Evolutionary conservation across 2,797 vertebrate genomes (phyloP).

Genomic region (Chaunax sp.): DNA sequence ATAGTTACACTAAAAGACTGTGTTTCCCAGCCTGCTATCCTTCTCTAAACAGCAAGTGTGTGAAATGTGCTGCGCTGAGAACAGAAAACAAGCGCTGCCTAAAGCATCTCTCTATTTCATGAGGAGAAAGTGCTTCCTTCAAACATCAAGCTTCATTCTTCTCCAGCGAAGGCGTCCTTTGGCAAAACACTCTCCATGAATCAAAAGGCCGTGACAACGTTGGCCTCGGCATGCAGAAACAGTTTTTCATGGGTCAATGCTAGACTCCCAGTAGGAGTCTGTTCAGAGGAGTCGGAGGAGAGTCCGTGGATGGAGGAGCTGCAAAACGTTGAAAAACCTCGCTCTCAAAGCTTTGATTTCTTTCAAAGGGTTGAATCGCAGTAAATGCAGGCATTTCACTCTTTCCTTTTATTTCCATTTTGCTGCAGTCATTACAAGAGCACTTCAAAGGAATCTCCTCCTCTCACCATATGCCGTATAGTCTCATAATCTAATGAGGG

Average conservation of each 20-base stretch:
- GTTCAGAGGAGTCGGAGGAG: constrained; percentile 24
- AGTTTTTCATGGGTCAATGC: constrained; percentile 45
- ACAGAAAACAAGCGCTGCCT: constrained; percentile 48
- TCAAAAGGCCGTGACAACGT: constrained; percentile 40
- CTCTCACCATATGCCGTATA: constrained; percentile 70
- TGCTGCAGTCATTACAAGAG: constrained; percentile 69
- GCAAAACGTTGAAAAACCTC: constrained; percentile 32
- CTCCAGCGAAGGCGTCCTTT: constrained; percentile 30
- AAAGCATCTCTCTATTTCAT: constrained; percentile 46
- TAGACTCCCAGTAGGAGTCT: constrained; percentile 33
- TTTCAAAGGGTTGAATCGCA: constrained; percentile 57
- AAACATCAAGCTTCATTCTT: constrained; percentile 38
- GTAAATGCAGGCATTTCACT: constrained; percentile 45
- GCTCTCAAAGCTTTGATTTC: constrained; percentile 54
- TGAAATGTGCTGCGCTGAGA: constrained; percentile 35
- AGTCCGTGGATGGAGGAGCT: constrained; percentile 11
- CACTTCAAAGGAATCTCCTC: constrained; percentile 70
- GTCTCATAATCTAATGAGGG: constrained; percentile 78
- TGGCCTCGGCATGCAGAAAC: constrained; percentile 37
- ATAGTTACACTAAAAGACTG: constrained; percentile 35
- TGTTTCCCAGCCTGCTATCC: constrained; percentile 35
- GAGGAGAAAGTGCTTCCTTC: constrained; percentile 12
- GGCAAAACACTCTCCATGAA: constrained; percentile 25
- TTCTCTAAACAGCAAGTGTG: constrained; percentile 31
- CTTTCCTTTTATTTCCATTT: neutral